Base-by-base conservation (phyloP, 2,797 vertebrate species). In the Aplochiton taeniatus region DNA sequence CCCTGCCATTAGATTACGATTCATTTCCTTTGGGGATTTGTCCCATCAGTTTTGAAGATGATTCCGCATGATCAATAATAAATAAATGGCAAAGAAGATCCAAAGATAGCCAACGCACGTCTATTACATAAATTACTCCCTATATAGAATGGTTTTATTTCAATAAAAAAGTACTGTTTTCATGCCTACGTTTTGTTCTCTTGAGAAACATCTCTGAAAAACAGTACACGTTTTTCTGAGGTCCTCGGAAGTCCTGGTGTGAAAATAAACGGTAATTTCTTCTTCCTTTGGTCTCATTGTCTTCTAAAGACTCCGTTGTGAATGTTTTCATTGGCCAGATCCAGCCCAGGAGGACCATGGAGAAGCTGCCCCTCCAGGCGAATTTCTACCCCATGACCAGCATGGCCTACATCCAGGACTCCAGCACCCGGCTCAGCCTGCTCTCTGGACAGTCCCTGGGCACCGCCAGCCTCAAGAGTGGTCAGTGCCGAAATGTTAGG, bases 381-480 rank as follows among this genome's bases (percentile, higher is more conserved):
- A 97, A 97, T 85, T 91, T 98, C 46, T 98, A 96, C 80, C 96
- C 96, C 0, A 96, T 97, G 94, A 92, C 80, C 47, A 94, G 94
- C 6, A 93, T 96, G 79, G 78, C 87, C 0, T 97, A 96, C 63
- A 77, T 98, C 56, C 94, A 98, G 86, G 95, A 98, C 70, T 11
- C 62, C 0, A 31, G 51, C 0, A 17, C 80, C 55, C 93, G 96
- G 2, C 63, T 97, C 67, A 91, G 94, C 0, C 86, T 98, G 74
- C 93, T 95, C 74, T 87, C 95, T 4, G 95, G 94, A 46, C 96
- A 98, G 87, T 94, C 96, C 67, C 85, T 95, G 58, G 96, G 93
- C 0, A 92, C 92, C 12, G 87, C 94, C 0, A 94, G 95, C 61
- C 88, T 97, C 41, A 89, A 81, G 74, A 90, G 83, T 69, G 94